Evolutionary conservation across 1,140 invertebrate species (phyloP), one percentile per base, ranked within the genome.

Genomic region (Copidosoma floridanum): DNA sequence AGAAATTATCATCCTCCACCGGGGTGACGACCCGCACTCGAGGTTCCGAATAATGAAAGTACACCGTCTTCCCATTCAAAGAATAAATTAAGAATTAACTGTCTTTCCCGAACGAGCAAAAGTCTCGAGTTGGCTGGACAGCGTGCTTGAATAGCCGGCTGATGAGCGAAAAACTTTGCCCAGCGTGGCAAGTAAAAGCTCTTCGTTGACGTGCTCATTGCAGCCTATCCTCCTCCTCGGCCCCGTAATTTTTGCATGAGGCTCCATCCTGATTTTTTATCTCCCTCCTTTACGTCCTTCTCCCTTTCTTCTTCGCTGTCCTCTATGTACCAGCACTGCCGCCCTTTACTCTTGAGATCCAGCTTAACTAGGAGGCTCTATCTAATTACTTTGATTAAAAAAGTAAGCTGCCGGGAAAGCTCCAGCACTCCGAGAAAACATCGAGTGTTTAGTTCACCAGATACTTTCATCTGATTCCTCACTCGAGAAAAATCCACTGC

Each of bases 231-330:
- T n/a, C n/a, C n/a, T n/a, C n/a, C n/a, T n/a, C n/a, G n/a, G n/a
- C n/a, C n/a, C 62, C 58, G 64, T 63, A 48, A 63, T 61, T 62
- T 63, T 63, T 63, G 61, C 66, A 53, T 61, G 57, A 50, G 35
- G 16, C 56, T 62, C n/a, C 48, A 44, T 14, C n/a, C 27, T 27
- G 23, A 20, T 23, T 40, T 38, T 50, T 35, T n/a, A n/a, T n/a
- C n/a, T n/a, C n/a, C n/a, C n/a, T n/a, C n/a, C n/a, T n/a, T n/a
- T 57, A 46, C n/a, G n/a, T n/a, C n/a, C n/a, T n/a, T n/a, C n/a
- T n/a, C n/a, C n/a, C n/a, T n/a, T n/a, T n/a, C n/a, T n/a, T n/a
- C n/a, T n/a, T n/a, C n/a, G n/a, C n/a, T n/a, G n/a, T n/a, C n/a
- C n/a, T n/a, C n/a, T n/a, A n/a, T n/a, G n/a, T n/a, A n/a, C n/a